Conservation (phyloP, 92 coral and sea anemone species). For the Bergia puertoricense region DNA sequence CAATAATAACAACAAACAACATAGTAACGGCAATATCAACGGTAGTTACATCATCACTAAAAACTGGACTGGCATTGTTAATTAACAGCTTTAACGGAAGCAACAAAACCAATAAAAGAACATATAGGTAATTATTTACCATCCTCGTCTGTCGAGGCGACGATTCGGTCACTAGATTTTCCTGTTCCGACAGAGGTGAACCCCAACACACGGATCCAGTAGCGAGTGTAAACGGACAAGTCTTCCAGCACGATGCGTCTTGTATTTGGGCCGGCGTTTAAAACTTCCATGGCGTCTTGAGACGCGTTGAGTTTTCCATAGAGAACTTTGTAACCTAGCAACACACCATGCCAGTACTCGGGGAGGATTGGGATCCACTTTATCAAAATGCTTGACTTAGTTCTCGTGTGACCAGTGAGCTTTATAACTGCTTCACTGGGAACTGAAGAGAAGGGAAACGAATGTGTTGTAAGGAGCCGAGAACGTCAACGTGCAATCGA, state of each 20-base stretch:
- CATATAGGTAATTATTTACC: slow-evolving; percentile 18
- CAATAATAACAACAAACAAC: background rate
- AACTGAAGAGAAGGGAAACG: slow-evolving; percentile 11
- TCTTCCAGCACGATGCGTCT: background rate
- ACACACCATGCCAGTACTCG: slow-evolving; percentile 38
- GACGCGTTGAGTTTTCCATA: slow-evolving; percentile 32
- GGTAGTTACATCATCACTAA: background rate
- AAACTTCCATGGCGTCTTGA: slow-evolving; percentile 20
- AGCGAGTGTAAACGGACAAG: slow-evolving; percentile 45
- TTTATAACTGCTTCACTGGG: slow-evolving; percentile 48
- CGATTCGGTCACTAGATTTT: slow-evolving; percentile 28
- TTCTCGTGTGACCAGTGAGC: slow-evolving; percentile 36
- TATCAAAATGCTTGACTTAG: slow-evolving; percentile 49
- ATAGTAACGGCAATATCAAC: background rate
- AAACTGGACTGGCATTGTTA: background rate
- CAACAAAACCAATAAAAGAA: background rate
- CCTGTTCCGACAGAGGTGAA: slow-evolving; percentile 55
- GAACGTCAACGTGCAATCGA: too few species aligned
- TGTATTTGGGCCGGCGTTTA: slow-evolving; percentile 6
- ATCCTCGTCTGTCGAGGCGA: slow-evolving; percentile 56
- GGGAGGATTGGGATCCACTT: slow-evolving; percentile 47
- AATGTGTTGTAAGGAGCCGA: background rate
- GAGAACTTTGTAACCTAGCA: slow-evolving; percentile 47
- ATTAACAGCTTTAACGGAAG: background rate
- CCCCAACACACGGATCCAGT: slow-evolving; percentile 43